Evolutionary conservation across 2,888 invertebrate genomes (phyloP), one percentile per base, ranked within the genome.

Genomic region (Ectemnius cavifrons): DNA sequence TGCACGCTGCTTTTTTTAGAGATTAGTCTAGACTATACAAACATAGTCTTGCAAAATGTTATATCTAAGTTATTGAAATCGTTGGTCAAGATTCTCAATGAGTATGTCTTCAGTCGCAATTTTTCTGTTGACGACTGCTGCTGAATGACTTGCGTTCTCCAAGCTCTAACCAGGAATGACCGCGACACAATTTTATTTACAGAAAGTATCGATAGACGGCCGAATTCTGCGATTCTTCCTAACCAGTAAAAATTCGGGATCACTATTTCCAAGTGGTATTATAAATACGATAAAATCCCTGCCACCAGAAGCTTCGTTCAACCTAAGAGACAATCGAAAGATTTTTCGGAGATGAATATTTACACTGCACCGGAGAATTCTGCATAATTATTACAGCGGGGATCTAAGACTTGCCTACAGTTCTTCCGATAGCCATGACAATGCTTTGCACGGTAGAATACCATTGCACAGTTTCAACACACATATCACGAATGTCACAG

Each of bases 401-500:
- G 58, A 77, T 77, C 56, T 65, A 63, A 68, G 23, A 11, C 58
- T 72, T 5, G 23, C 66, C 23, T 28, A 68, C 37, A 37, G 37
- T 37, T 69, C 52, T 52, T 66, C 60, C 59, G 52, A 68, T 58
- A 65, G 60, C 60, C 69, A 64, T 46, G 56, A 67, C 45, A 75
- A 72, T 56, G 56, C 66, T 73, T 75, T 64, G 71, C 71, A 66
- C 46, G 75, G 69, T 62, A 59, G 20, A 67, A 58, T 62, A 37
- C 18, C n/a, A 68, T 16, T 52, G 16, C 52, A 52, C 52, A 14
- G 52, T 52, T 52, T 14, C 52, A 52, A 61, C 67, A 75, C 64
- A 62, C 65, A 76, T 63, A 71, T 68, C 63, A 67, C 67, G 66
- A 75, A 28, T 63, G 60, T 67, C 67, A n/a, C 47, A 66, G 60